Conservation (phyloP, 2,113 vertebrate species). For the Rattus norvegicus region GRCr8 NC_086034.1:87347001-87347500, state of each 20-base stretch:
- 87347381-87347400: constrained; percentile 87
- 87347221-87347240: constrained; percentile 63
- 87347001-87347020: constrained; percentile 68
- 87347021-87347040: constrained; percentile 70
- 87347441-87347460: constrained; percentile 84
- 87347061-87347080: constrained; percentile 78
- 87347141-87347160: constrained; percentile 80
- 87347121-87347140: constrained; percentile 78
- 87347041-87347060: constrained; percentile 83
- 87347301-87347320: constrained; percentile 71
- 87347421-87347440: constrained; percentile 83
- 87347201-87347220: constrained; percentile 67
- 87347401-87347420: constrained; percentile 84
- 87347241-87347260: constrained; percentile 73
- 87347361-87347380: constrained; percentile 85
- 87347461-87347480: constrained; percentile 88
- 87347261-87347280: constrained; percentile 76
- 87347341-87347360: constrained; percentile 67
- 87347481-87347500: constrained; percentile 95
- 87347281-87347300: constrained; percentile 81
- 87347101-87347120: constrained; percentile 82
- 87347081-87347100: constrained; percentile 73
- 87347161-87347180: constrained; percentile 82
- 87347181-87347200: constrained; percentile 74
- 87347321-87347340: constrained; percentile 69